phyloP scores from a whole-genome alignment of 2,113 vertebrate species.

The Phrynocephalus versicolor region DNA sequence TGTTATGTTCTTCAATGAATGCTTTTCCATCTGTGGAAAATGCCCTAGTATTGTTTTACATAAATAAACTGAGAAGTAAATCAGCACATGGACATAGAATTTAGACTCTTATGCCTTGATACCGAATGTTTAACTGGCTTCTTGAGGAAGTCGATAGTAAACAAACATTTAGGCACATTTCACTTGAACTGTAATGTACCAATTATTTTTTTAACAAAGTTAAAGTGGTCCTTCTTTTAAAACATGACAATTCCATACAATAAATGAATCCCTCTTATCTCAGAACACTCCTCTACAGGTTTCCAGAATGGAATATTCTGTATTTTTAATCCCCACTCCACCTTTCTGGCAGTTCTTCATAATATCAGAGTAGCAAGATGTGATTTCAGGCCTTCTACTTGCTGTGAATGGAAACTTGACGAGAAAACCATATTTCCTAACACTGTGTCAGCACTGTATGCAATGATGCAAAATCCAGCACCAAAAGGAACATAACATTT shows the following conservation, averaged over 20 bases:
- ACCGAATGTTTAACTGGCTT: background rate
- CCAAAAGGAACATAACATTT: constrained; percentile 26
- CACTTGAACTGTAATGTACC: background rate
- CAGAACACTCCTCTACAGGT: background rate
- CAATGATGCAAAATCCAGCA: constrained; percentile 38
- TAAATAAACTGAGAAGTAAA: background rate
- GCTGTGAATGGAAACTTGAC: constrained; percentile 42
- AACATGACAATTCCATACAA: background rate
- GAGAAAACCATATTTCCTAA: constrained; percentile 38
- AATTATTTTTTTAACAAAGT: background rate
- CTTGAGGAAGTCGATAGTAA: background rate
- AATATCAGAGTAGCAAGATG: constrained; percentile 8
- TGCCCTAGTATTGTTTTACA: too few relatives aligned
- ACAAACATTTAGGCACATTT: background rate
- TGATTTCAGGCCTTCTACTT: constrained; percentile 27
- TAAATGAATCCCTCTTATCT: background rate
- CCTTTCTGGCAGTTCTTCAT: background rate
- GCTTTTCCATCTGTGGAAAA: too few relatives aligned
- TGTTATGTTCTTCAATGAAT: background rate
- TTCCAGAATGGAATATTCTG: background rate
- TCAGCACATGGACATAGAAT: background rate
- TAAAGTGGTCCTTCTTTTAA: background rate
- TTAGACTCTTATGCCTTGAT: background rate
- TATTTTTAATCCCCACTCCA: background rate
- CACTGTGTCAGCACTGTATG: constrained; percentile 11